A percentile compares a stretch with the other conserved stretches of the same genome.
These are phyloP conservation scores for Mactra quadrangularis DNA, from an alignment of 1,140 invertebrate species.

Conservation along the genomic window DNA sequence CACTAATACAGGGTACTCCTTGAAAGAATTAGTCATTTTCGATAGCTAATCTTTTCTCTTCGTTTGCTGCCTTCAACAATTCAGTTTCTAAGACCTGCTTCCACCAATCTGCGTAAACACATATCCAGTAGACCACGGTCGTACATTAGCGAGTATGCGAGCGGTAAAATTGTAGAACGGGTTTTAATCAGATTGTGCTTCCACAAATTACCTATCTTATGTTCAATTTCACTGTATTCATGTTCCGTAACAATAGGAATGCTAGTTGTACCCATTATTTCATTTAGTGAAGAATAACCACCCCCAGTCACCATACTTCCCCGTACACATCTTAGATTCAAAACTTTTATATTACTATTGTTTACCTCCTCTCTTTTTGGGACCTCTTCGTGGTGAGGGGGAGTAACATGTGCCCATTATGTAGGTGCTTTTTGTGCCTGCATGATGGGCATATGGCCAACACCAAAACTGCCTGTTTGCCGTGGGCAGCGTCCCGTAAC, in stretches of 20 bases:
- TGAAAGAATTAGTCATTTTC: slow-evolving; percentile 49
- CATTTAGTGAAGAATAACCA: slow-evolving; percentile 40
- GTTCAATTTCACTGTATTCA: not conserved
- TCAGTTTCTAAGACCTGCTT: slow-evolving; percentile 13
- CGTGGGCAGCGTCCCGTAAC: too few relatives aligned
- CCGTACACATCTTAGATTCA: slow-evolving; percentile 38
- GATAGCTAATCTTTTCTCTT: slow-evolving; percentile 54
- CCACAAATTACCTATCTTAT: slow-evolving; percentile 24
- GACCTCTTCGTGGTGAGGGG: too few relatives aligned
- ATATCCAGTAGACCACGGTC: too few relatives aligned
- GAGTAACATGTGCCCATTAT: too few relatives aligned
- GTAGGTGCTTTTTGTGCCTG: too few relatives aligned
- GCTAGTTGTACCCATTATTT: slow-evolving; percentile 31
- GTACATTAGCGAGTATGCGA: too few relatives aligned
- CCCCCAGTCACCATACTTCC: slow-evolving; percentile 51
- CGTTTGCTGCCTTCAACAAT: slow-evolving; percentile 33
- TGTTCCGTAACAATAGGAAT: not conserved
- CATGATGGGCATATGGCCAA: too few relatives aligned
- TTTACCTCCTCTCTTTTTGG: too few relatives aligned
- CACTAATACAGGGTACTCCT: slow-evolving; percentile 53
- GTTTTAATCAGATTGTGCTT: too few relatives aligned
- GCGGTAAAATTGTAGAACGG: too few relatives aligned
- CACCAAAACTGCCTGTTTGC: too few relatives aligned
- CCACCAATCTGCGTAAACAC: too few relatives aligned
- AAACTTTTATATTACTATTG: not conserved